phyloP scores from a whole-genome alignment of 2,888 invertebrate genomes.

The Drosophila colorata region DNA sequence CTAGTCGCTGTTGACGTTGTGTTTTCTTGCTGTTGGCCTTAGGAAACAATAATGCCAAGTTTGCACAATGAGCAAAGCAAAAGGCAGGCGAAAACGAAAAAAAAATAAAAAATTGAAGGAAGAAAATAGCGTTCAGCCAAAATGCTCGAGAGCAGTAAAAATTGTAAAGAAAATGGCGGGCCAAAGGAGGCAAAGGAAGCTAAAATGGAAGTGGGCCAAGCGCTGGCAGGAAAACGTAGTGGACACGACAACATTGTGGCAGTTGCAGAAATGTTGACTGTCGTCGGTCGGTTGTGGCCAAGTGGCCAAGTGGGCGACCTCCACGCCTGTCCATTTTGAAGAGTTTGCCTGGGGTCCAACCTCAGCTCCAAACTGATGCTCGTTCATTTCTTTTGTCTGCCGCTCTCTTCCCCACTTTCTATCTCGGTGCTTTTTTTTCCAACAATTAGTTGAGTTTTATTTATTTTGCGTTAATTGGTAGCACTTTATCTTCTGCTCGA shows the following conservation, averaged over 20 bases:
- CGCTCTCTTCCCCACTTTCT: constrained; percentile 1
- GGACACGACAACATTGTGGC: constrained; percentile 73
- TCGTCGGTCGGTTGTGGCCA: constrained; percentile 63
- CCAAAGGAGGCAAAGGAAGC: constrained; percentile 32
- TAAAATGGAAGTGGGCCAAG: constrained; percentile 62
- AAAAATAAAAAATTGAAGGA: constrained; percentile 25
- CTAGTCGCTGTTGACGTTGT: constrained; percentile 70
- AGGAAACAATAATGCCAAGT: constrained; percentile 83
- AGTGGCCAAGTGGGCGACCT: constrained; percentile 48
- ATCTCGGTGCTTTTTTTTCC: constrained; percentile 61
- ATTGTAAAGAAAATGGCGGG: constrained; percentile 68
- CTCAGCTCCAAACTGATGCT: constrained; percentile 54
- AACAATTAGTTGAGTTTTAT: constrained; percentile 83
- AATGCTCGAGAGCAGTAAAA: constrained; percentile 73
- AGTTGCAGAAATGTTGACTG: constrained; percentile 79
- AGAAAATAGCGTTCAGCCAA: constrained; percentile 42
- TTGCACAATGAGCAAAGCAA: constrained; percentile 76
- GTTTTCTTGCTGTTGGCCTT: constrained; percentile 74
- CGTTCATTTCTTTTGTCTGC: constrained; percentile 63
- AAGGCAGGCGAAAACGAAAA: constrained; percentile 31
- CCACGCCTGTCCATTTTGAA: constrained; percentile 55
- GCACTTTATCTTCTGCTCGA: constrained; percentile 79
- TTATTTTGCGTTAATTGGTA: constrained; percentile 82
- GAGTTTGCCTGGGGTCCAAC: constrained; percentile 51
- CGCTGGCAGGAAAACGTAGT: constrained; percentile 56